Conservation (phyloP, 2,797 vertebrate genomes). For the Enteromius thamalakanensis region DNA sequence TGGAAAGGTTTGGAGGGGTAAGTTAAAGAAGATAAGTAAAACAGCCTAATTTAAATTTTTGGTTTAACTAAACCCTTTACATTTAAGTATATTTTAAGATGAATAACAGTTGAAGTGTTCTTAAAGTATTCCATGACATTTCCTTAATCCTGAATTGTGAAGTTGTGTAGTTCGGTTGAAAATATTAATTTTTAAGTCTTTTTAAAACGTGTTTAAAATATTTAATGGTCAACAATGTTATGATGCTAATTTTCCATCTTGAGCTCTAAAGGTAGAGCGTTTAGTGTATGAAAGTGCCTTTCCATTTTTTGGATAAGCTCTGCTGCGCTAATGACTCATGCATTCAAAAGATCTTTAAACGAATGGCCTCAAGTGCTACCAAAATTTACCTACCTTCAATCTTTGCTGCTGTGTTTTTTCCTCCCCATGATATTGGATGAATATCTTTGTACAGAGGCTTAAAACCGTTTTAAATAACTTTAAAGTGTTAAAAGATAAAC, state of each 20-base stretch:
- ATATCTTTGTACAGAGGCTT: constrained; percentile 6
- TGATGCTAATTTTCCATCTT: neutral
- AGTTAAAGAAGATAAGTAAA: too few relatives aligned
- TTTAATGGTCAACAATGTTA: constrained; percentile 5
- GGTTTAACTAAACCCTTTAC: too few relatives aligned
- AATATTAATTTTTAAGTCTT: neutral
- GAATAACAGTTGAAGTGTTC: neutral
- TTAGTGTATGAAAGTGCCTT: constrained; percentile 51
- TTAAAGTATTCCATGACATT: neutral
- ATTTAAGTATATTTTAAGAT: neutral
- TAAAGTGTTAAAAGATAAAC: constrained; percentile 6
- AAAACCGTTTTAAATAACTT: neutral
- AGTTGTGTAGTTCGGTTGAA: neutral
- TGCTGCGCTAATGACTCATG: neutral
- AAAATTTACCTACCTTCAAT: constrained; percentile 37
- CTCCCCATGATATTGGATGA: constrained; percentile 7
- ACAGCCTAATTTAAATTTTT: too few relatives aligned
- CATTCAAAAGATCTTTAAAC: constrained; percentile 26
- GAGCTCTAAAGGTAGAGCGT: neutral
- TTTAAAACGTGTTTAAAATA: constrained; percentile 5
- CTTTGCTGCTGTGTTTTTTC: constrained; percentile 38
- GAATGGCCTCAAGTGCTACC: constrained; percentile 27
- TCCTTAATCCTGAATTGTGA: neutral
- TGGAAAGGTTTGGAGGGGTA: too few relatives aligned
- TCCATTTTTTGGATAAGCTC: constrained; percentile 27